These are phyloP conservation scores for Rhagoletis pomonella DNA, from an alignment of 1,140 invertebrate genomes.

Conservation along the genomic window DNA sequence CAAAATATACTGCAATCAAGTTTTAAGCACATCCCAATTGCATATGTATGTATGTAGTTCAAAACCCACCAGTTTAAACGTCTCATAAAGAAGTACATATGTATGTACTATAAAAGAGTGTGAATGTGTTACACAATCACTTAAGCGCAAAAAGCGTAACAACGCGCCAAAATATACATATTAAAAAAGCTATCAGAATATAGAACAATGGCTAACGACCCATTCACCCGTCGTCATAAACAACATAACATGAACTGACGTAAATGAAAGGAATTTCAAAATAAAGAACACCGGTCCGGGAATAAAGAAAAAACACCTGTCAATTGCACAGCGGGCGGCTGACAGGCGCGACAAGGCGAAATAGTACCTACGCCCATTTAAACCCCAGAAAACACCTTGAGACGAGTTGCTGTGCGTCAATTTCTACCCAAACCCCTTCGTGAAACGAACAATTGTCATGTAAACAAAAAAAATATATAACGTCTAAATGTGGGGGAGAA, in stretches of 20 bases:
- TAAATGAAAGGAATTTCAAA: slow-evolving; percentile 33
- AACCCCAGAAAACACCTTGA: slow-evolving; percentile 30
- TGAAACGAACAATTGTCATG: neutral
- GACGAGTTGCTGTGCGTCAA: neutral
- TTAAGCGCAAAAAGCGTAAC: slow-evolving; percentile 10
- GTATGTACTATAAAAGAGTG: neutral
- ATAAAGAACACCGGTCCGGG: neutral
- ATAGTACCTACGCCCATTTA: neutral
- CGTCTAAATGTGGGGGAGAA: neutral
- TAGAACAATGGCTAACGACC: slow-evolving; percentile 43
- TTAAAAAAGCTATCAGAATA: neutral
- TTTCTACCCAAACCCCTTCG: neutral
- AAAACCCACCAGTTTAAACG: no score
- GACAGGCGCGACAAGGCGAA: slow-evolving; percentile 10
- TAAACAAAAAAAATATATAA: neutral
- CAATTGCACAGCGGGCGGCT: slow-evolving; percentile 29
- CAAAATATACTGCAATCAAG: no score
- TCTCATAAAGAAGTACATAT: neutral
- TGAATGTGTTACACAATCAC: neutral
- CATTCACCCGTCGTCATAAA: slow-evolving; percentile 29
- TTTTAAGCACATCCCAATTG: no score
- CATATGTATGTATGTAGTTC: neutral
- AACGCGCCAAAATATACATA: neutral
- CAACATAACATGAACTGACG: slow-evolving; percentile 16
- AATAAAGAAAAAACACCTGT: slow-evolving; percentile 33